These are phyloP conservation scores for Chironomus tepperi DNA, from an alignment of 1,140 invertebrate genomes.

Conservation along the genomic window DNA sequence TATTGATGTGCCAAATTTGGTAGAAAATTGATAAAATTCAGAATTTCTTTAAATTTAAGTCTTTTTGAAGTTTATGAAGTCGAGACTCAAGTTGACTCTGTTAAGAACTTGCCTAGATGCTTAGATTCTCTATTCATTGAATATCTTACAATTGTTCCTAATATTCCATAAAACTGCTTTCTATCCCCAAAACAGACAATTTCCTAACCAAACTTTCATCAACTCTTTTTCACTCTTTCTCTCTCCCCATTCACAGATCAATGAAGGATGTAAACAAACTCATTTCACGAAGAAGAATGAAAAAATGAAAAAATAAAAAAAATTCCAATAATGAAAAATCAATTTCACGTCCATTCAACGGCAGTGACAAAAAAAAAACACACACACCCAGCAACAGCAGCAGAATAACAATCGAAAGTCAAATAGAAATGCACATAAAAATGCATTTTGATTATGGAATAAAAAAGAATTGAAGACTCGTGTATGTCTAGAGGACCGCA, in stretches of 20 bases:
- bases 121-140: too few species aligned
- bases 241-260: neutral
- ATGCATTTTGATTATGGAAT: neutral
- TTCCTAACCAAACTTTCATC: neutral
- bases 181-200: neutral
- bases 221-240: neutral
- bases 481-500: neutral
- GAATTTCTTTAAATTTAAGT: too few species aligned
- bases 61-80: too few species aligned
- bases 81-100: too few species aligned
- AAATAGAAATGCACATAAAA: slow-evolving; percentile 12
- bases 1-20: too few species aligned
- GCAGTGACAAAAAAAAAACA: neutral
- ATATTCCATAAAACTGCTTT: neutral
- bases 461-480: neutral
- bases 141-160: neutral
- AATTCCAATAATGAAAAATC: slow-evolving; percentile 17
- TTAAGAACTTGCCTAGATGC: too few species aligned
- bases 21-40: too few species aligned
- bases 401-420: slow-evolving; percentile 7
- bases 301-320: neutral
- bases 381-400: slow-evolving; percentile 4
- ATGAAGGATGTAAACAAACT: slow-evolving; percentile 23
- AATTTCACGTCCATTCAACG: slow-evolving; percentile 17
- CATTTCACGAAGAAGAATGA: neutral